Base-by-base conservation (phyloP, 2,888 invertebrate species). In the Parthenolecanium corni region DNA sequence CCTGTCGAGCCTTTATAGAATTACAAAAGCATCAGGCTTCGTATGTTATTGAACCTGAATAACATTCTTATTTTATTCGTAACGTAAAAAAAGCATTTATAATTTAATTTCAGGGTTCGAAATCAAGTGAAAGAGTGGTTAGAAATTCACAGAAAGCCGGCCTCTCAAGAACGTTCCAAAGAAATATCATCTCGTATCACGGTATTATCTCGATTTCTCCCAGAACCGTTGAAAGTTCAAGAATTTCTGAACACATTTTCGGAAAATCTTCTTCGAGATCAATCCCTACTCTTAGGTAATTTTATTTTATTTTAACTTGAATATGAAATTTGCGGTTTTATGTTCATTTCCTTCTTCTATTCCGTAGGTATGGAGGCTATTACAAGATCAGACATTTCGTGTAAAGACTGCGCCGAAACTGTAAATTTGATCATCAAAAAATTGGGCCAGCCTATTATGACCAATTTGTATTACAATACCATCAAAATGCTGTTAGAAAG, bases 401-500 rank as follows among this genome's bases (percentile, higher is more conserved):
- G 95, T 71, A 89, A 89, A 72, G 89, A 91, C 68, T 94, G 94
- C 71, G 90, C 92, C n/a, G 89, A 91, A 68, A 86, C 86, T 42
- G 92, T 92, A 66, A 80, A 81, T 75, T 69, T 71, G 66, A 66
- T 70, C 16, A 77, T 96, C 61, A 93, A 94, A 74, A 94, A 93
- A 74, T 79, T 96, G 2, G 96, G 95, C 0, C 86, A 90, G 70
- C 93, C 93, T 0, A 86, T 92, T 2, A 93, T 93, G 86, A 92
- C 93, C 2, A 94, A 95, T 75, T 76, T 92, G 38, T 91, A 95
- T 74, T 95, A 95, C 77, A 93, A 92, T 73, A 93, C 92, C 1
- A 89, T 96, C 44, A 96, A 96, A 77, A 91, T 91, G 83, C 75
- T 97, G 52, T 76, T 97, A 64, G 96, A 96, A 74, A 80, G 96